Percentiles rank a stretch among this genome's conserved stretches.
These are phyloP conservation scores for Hippocampus zosterae DNA, from an alignment of 2,113 vertebrate genomes.

Conservation along the genomic window DNA sequence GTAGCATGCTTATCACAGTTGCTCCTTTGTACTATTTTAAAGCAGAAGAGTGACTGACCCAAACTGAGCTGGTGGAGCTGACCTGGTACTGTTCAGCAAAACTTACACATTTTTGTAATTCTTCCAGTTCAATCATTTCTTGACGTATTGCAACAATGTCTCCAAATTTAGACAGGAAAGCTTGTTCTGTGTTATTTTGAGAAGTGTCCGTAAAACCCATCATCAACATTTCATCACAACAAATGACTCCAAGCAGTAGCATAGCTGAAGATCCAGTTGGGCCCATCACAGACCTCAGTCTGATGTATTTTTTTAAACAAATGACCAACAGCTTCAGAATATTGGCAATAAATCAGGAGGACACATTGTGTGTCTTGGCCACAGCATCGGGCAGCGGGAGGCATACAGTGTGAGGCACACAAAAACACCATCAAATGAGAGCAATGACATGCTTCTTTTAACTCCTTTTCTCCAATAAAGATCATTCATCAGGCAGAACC, in stretches of 20 bases:
- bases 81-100: background rate
- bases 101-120: background rate
- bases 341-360: slow-evolving; percentile 32
- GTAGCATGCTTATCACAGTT: background rate
- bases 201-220: slow-evolving; percentile 1
- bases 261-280: background rate
- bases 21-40: background rate
- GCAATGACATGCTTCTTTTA: slow-evolving; percentile 74
- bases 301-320: slow-evolving; percentile 13
- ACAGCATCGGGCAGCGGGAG: slow-evolving; percentile 17
- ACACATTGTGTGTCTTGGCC: slow-evolving; percentile 15
- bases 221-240: slow-evolving; percentile 3
- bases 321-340: slow-evolving; percentile 36
- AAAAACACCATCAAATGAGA: slow-evolving; percentile 53
- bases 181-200: background rate
- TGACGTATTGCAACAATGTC: background rate
- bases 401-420: slow-evolving; percentile 17
- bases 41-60: background rate
- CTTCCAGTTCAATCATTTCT: background rate
- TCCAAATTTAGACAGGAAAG: background rate
- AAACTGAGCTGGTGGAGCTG: background rate
- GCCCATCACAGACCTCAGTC: background rate
- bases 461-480: slow-evolving; percentile 66
- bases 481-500: slow-evolving; percentile 74
- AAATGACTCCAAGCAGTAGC: slow-evolving; percentile 7